Evolutionary conservation across 92 coral and sea anemone species (phyloP).

Genomic region (Scolanthus callimorphus): DNA sequence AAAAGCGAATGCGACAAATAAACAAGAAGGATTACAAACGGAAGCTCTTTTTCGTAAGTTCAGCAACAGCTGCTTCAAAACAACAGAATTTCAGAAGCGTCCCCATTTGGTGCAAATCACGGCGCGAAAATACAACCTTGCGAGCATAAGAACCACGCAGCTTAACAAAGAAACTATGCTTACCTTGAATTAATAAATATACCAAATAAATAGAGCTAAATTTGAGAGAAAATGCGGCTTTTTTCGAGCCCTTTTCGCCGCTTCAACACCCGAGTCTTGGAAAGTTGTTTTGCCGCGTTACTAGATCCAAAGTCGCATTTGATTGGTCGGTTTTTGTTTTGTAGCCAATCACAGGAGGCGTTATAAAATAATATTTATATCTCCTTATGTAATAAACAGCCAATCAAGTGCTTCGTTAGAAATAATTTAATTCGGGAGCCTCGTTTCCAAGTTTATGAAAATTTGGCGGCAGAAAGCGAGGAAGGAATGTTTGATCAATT

Average conservation of each 20-base stretch:
- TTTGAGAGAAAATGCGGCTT: background rate
- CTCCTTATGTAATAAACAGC: background rate
- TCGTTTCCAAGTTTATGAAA: constrained; percentile 34
- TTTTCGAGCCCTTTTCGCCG: background rate
- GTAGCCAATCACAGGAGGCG: background rate
- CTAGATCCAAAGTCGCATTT: background rate
- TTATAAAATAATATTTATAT: background rate
- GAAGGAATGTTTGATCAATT: too few species aligned
- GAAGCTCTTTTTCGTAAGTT: too few species aligned
- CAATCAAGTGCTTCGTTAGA: background rate
- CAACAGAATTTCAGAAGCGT: too few species aligned
- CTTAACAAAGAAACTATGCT: background rate
- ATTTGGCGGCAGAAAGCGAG: constrained; percentile 46
- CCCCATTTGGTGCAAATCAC: too few species aligned
- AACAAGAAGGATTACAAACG: too few species aligned
- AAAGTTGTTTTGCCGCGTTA: background rate
- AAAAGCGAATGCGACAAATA: too few species aligned
- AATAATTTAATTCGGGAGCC: background rate
- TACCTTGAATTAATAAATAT: background rate
- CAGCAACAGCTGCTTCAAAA: too few species aligned
- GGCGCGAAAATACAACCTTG: too few species aligned
- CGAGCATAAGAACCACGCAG: too few species aligned
- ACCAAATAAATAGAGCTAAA: background rate
- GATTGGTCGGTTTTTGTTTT: background rate
- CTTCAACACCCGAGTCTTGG: background rate